Conservation (phyloP, 2,113 vertebrate genomes). For the Turdus rufiventris region DNA sequence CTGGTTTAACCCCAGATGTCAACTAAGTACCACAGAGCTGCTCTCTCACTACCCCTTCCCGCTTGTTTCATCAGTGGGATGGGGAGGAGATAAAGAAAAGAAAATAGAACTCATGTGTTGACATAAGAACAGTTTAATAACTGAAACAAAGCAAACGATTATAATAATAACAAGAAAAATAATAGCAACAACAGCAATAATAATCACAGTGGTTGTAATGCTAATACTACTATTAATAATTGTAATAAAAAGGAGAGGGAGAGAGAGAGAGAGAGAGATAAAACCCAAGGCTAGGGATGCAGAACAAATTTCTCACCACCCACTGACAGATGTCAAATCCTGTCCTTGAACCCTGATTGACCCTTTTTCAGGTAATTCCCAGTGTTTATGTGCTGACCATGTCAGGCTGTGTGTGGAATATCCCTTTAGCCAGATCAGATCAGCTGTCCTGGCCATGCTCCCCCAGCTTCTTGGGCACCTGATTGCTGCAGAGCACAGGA, state of each 20-base stretch:
- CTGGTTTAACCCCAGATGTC: neutral
- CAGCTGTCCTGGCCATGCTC: neutral
- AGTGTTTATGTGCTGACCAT: neutral
- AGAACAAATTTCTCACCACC: neutral
- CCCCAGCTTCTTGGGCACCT: neutral
- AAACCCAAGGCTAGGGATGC: neutral
- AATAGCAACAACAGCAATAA: neutral
- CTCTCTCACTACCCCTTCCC: neutral
- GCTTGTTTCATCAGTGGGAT: neutral
- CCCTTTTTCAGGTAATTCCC: neutral
- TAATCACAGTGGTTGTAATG: neutral
- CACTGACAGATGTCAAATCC: neutral
- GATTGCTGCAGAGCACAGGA: accelerated
- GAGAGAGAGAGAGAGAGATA: neutral
- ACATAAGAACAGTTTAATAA: neutral
- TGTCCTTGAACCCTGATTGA: too few species aligned
- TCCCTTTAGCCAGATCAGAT: accelerated
- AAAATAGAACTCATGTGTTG: neutral
- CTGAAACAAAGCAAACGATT: neutral
- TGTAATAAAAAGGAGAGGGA: neutral
- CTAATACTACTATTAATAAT: neutral
- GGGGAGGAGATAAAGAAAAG: neutral
- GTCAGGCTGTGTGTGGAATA: accelerated
- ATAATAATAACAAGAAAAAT: neutral
- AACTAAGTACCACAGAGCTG: neutral